Percentiles rank a stretch among this genome's conserved stretches.
These are phyloP conservation scores for Lophius piscatorius DNA, from an alignment of 2,113 vertebrate species.

Conservation along the genomic window DNA sequence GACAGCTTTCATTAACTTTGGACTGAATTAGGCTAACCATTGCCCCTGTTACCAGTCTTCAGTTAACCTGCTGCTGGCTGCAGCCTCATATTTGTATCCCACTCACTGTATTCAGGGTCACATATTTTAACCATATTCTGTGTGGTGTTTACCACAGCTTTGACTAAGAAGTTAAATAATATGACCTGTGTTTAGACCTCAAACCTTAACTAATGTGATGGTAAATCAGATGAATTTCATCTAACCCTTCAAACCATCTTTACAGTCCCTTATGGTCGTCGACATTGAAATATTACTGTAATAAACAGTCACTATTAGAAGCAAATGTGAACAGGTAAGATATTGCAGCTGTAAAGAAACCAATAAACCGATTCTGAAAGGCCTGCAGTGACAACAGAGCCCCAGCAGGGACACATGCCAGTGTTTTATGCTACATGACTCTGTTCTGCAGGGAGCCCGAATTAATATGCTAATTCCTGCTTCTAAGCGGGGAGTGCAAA, in stretches of 20 bases:
- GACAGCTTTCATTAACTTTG: no score
- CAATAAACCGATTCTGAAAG: conserved; percentile 50
- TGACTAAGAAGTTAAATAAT: conserved; percentile 1
- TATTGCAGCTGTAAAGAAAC: conserved; percentile 29
- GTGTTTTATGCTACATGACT: conserved; percentile 41
- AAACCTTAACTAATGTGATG: conserved; percentile 26
- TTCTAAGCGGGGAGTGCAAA: conserved; percentile 46
- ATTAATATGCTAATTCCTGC: conserved; percentile 61
- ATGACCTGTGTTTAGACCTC: conserved; percentile 3
- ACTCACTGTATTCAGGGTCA: no score
- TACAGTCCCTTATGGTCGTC: no score
- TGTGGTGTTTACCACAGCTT: no score
- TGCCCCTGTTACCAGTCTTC: no score
- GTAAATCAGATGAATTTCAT: conserved; percentile 45
- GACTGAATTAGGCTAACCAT: no score
- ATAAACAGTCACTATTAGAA: conserved; percentile 39
- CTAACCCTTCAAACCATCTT: conserved; percentile 15
- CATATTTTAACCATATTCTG: no score
- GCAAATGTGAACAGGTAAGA: no score
- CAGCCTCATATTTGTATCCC: no score
- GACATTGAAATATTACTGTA: conserved; percentile 49
- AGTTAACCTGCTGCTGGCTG: no score
- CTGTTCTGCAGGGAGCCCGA: conserved; percentile 47
- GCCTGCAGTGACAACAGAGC: conserved; percentile 42
- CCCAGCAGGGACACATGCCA: conserved; percentile 16